Evolutionary conservation across 1,140 invertebrate species (phyloP).

Genomic region (Galleria mellonella): DNA sequence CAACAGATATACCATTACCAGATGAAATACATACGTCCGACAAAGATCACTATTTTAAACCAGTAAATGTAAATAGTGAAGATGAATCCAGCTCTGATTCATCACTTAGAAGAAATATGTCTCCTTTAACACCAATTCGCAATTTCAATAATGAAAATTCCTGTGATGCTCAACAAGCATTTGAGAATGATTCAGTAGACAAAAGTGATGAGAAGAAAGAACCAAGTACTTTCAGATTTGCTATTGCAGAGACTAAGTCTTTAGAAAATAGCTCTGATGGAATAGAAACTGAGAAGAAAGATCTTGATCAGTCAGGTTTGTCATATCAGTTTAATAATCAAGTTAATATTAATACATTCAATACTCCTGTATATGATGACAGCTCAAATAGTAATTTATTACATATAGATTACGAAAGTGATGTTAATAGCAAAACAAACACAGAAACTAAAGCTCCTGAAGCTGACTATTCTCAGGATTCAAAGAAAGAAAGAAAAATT

Average conservation of each 20-base stretch:
- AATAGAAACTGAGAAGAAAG: conserved; percentile 43
- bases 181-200: conserved; percentile 49
- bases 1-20: conserved; percentile 51
- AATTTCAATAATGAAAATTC: conserved; percentile 68
- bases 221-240: conserved; percentile 53
- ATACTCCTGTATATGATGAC: conserved; percentile 56
- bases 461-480: conserved; percentile 42
- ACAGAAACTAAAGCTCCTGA: conserved; percentile 35
- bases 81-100: conserved; percentile 61
- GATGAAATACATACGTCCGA: conserved; percentile 41
- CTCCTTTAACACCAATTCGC: conserved; percentile 62
- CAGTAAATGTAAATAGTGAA: conserved; percentile 45
- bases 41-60: conserved; percentile 50
- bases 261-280: conserved; percentile 33
- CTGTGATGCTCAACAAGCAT: conserved; percentile 63
- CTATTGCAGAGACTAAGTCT: conserved; percentile 42
- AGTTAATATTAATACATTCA: conserved; percentile 52
- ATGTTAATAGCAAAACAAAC: conserved; percentile 60
- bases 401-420: conserved; percentile 65
- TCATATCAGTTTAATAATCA: conserved; percentile 55
- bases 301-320: conserved; percentile 31
- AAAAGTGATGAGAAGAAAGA: conserved; percentile 49
- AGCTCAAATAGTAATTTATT: conserved; percentile 61
- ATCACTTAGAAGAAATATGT: conserved; percentile 58
- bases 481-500: conserved; percentile 38